Base-by-base conservation (phyloP, 2,888 invertebrate genomes). In the Prosapia bicincta region DNA sequence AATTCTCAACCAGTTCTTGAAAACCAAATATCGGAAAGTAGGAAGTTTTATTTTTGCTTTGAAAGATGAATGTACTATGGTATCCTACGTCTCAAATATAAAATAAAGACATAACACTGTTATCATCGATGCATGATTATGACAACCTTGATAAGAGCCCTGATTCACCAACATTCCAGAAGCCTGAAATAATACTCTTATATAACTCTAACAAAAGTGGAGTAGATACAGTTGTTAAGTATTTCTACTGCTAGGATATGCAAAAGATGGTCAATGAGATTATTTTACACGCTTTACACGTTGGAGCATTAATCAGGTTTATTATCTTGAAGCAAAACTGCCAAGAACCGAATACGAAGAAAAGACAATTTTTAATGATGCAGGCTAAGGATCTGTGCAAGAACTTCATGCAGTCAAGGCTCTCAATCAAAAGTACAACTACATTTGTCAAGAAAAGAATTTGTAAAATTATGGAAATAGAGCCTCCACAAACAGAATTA, bases 41-140 rank as follows among this genome's bases (percentile, higher is more conserved):
- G 26, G 69, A 28, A 43, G 30, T 23, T 32, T 26, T n/a, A 26
- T 70, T 23, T 76, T 73, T 72, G 74, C 67, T n/a, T 78, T 65
- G 43, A 66, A 54, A 38, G 38, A 76, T 30, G 69, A 28, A 3
- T 66, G 66, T 65, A 76, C 72, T 13, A 76, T 82, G 67, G 79
- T 81, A 28, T 81, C 81, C 24, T 81, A 80, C 76, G 79, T 81
- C 71, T 80, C 81, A 43, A 81, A 82, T 79, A 81, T 81, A 74
- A 81, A 79, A 3, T 81, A 80, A 77, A 76, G n/a, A 73, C 72
- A 78, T 80, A 13, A 24, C 80, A 13, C 23, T 78, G 0, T 26
- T 79, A 13, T 80, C 79, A 26, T 76, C 79, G 20, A 71, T 82
- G 66, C 80, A 80, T 67, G 68, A 75, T 54, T 76, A 76, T 65